Conservation (phyloP, 1,140 invertebrate genomes). For the Euschistus heros region DNA sequence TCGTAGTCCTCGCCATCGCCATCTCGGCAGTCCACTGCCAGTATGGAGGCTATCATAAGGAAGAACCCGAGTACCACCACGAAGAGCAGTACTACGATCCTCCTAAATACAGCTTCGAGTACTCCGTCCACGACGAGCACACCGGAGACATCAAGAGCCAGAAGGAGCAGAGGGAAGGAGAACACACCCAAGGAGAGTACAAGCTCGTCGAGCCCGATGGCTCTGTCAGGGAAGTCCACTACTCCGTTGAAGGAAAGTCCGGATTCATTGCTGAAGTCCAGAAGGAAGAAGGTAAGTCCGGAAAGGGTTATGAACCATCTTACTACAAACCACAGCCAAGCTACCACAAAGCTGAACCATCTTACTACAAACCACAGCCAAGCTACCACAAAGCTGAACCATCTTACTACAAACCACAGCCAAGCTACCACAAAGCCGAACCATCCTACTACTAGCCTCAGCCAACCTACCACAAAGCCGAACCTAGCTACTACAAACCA, state of each 20-base stretch:
- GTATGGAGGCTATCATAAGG: neutral
- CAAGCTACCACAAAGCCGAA: no score
- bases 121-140: conserved; percentile 37
- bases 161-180: conserved; percentile 42
- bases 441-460: neutral
- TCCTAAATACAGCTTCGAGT: neutral
- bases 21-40: neutral
- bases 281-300: neutral
- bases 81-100: neutral
- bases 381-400: neutral
- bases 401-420: no score
- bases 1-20: neutral
- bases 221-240: neutral
- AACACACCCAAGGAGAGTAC: conserved; percentile 41
- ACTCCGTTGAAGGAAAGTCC: neutral
- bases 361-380: neutral
- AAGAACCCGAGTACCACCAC: neutral
- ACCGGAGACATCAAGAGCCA: conserved; percentile 47
- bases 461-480: neutral
- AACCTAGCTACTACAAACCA: no score
- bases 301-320: neutral
- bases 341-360: neutral
- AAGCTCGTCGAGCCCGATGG: conserved; percentile 1
- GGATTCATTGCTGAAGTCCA: neutral
- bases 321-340: neutral